phyloP scores from a whole-genome alignment of 2,888 invertebrate species.

The Diaperis boleti region DNA sequence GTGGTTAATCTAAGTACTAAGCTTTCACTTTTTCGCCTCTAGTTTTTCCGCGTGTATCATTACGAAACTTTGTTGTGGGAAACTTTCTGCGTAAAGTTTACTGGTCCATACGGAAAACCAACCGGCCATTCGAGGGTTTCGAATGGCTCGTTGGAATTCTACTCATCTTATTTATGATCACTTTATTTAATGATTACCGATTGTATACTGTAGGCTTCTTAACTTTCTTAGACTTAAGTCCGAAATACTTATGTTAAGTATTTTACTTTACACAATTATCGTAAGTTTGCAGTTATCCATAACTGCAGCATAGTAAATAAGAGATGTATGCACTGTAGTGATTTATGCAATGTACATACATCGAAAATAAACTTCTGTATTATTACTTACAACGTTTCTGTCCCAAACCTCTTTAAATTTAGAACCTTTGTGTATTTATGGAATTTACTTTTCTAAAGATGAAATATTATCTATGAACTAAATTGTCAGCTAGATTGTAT shows the following conservation, averaged over 20 bases:
- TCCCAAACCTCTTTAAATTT: not conserved
- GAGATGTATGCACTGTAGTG: conserved; percentile 30
- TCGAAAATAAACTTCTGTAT: conserved; percentile 26
- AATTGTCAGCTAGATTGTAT: too few relatives aligned
- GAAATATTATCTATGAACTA: too few relatives aligned
- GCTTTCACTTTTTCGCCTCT: conserved; percentile 43
- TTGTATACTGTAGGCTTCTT: conserved; percentile 22
- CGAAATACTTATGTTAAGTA: conserved; percentile 40
- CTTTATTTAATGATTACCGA: conserved; percentile 28
- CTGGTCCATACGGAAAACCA: conserved; percentile 55
- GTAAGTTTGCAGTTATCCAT: conserved; percentile 18
- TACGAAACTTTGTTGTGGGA: conserved; percentile 49
- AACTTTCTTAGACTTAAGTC: conserved; percentile 8
- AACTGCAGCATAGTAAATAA: conserved; percentile 3
- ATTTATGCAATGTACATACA: conserved; percentile 29
- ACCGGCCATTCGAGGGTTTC: conserved; percentile 33
- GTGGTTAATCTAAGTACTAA: conserved; percentile 25
- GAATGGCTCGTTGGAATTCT: conserved; percentile 20
- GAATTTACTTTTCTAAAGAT: too few relatives aligned
- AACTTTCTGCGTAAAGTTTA: conserved; percentile 52
- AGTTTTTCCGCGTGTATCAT: conserved; percentile 53
- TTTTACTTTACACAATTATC: conserved; percentile 20
- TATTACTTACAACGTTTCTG: too few relatives aligned
- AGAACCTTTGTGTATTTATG: too few relatives aligned
- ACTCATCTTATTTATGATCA: conserved; percentile 34